Conservation (phyloP, 2,888 invertebrate species). For the Thalpophila matura region DNA sequence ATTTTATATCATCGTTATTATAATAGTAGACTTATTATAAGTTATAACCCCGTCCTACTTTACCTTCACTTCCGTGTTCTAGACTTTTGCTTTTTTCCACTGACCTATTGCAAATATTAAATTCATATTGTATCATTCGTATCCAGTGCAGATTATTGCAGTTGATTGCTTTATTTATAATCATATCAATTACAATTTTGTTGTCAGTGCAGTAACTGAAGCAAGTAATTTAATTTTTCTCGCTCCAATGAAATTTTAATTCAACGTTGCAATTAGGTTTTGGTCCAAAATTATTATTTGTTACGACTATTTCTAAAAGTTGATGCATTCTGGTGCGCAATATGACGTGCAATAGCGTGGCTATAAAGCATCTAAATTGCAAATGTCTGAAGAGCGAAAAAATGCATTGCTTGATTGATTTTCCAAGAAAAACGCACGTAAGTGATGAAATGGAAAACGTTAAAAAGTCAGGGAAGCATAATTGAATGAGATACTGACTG, state of each 20-base stretch:
- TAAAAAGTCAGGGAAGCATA: neutral
- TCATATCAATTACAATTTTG: conserved; percentile 51
- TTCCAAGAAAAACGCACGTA: conserved; percentile 15
- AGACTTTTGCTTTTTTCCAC: conserved; percentile 12
- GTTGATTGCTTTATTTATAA: conserved; percentile 51
- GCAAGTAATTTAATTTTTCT: conserved; percentile 42
- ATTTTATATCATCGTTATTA: conserved; percentile 22
- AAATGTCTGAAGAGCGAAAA: conserved; percentile 15
- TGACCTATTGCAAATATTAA: conserved; percentile 19
- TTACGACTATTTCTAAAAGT: conserved; percentile 23
- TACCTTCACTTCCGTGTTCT: conserved; percentile 24
- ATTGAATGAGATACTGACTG: neutral
- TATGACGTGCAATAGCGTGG: conserved; percentile 28
- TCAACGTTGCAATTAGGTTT: conserved; percentile 29
- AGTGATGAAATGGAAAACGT: conserved; percentile 12
- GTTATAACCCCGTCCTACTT: neutral
- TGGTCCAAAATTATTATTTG: conserved; percentile 23
- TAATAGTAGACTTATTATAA: conserved; percentile 4
- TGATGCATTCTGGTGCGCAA: conserved; percentile 4
- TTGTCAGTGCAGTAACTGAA: conserved; percentile 38
- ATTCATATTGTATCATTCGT: conserved; percentile 16
- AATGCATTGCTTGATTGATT: conserved; percentile 24
- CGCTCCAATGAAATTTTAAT: conserved; percentile 32
- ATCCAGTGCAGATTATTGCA: conserved; percentile 34
- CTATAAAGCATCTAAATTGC: conserved; percentile 31